Conservation (phyloP, 2,113 vertebrate genomes). For the Nannospalax galili region DNA sequence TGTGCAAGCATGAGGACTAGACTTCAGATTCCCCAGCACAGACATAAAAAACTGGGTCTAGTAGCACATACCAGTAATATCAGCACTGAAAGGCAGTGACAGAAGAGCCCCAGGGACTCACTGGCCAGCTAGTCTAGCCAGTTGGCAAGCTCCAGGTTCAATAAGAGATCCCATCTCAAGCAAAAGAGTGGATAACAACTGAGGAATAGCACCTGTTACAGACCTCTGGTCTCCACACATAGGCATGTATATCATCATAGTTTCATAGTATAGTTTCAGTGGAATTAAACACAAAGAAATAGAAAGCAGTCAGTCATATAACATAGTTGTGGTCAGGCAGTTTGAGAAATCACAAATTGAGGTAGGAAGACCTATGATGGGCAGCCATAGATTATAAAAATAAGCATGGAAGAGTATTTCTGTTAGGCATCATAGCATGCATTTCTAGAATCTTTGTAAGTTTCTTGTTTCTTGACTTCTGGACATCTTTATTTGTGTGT, state of each 20-base stretch:
- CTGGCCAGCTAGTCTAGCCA: no score
- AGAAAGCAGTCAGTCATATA: slow-evolving; percentile 22
- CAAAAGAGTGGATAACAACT: no score
- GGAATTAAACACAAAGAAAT: slow-evolving; percentile 32
- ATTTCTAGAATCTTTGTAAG: not conserved
- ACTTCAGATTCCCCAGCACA: not conserved
- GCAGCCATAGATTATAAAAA: not conserved
- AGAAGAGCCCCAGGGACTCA: not conserved
- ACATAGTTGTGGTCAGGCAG: slow-evolving; percentile 30
- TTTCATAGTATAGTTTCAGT: slow-evolving; percentile 23
- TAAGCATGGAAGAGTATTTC: not conserved
- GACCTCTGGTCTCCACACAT: not conserved
- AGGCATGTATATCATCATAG: not conserved
- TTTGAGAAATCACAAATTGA: not conserved
- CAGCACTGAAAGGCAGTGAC: not conserved
- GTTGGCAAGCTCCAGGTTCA: no score
- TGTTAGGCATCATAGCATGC: not conserved
- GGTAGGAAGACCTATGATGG: not conserved
- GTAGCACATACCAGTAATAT: not conserved
- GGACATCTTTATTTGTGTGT: slow-evolving; percentile 33
- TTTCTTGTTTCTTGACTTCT: slow-evolving; percentile 16
- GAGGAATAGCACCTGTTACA: no score
- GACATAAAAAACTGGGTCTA: not conserved
- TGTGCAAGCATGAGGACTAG: not conserved
- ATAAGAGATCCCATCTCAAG: no score